A percentile compares a stretch with the other conserved stretches of the same genome.
These are phyloP conservation scores for Popillia japonica DNA, from an alignment of 1,140 invertebrate species.

Conservation along the genomic window DNA sequence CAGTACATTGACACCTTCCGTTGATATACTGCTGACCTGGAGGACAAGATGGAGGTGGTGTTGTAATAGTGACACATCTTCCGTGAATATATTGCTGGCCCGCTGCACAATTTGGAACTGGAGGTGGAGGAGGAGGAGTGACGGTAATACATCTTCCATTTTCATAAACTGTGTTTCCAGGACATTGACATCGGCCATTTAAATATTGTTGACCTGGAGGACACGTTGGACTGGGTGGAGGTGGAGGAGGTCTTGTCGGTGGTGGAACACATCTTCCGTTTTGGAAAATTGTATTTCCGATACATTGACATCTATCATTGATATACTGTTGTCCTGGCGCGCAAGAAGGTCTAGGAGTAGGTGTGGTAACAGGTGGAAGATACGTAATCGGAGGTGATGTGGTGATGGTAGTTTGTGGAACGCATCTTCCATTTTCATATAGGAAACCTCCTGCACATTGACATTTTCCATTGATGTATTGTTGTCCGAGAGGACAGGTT, in stretches of 20 bases:
- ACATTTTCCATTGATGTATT: constrained; percentile 31
- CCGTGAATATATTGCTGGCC: constrained; percentile 4
- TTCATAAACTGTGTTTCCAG: not conserved
- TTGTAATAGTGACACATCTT: not conserved
- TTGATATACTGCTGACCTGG: constrained; percentile 15
- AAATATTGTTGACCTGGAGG: not conserved
- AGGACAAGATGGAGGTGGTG: not conserved
- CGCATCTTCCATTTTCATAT: constrained; percentile 32
- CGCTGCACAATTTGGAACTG: constrained; percentile 12
- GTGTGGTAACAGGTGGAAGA: not conserved
- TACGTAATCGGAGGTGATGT: not conserved
- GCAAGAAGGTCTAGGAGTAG: not conserved
- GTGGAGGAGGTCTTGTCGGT: not conserved
- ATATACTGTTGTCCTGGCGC: not conserved
- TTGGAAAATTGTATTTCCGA: not conserved
- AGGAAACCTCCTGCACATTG: not conserved
- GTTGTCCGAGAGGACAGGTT: not conserved
- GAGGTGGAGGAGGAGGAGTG: not conserved
- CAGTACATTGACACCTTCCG: constrained; percentile 25
- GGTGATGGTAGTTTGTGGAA: not conserved
- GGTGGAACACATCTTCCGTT: constrained; percentile 17
- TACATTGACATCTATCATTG: constrained; percentile 34
- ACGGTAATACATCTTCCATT: constrained; percentile 33
- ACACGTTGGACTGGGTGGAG: not conserved
- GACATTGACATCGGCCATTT: not conserved